A percentile compares a stretch with the other conserved stretches of the same genome.
Evolutionary conservation across 1,140 invertebrate genomes (phyloP).

Genomic region (Chironomus striatipennis): DNA sequence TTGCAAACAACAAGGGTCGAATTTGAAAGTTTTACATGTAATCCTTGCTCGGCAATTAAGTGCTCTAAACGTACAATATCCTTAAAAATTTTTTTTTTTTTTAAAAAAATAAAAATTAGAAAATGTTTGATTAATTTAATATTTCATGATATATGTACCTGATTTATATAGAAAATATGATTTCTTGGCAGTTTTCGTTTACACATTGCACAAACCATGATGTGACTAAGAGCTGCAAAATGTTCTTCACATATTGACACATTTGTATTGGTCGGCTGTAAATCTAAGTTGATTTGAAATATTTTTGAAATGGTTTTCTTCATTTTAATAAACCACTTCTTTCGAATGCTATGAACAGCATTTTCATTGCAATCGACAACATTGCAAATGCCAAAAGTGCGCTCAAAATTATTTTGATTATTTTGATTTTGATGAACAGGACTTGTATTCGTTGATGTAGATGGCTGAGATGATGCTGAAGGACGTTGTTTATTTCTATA

Average conservation of each 20-base stretch:
- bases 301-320: constrained; percentile 59
- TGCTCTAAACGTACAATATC: constrained; percentile 60
- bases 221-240: constrained; percentile 54
- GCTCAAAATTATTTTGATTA: constrained; percentile 24
- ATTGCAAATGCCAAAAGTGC: constrained; percentile 43
- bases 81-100: constrained; percentile 41
- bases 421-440: constrained; percentile 18
- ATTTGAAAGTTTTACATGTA: constrained; percentile 51
- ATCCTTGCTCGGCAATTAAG: constrained; percentile 50
- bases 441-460: constrained; percentile 20
- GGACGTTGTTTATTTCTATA: constrained; percentile 45
- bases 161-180: constrained; percentile 54
- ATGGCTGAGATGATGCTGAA: constrained; percentile 34
- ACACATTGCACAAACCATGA: constrained; percentile 65
- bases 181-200: constrained; percentile 61
- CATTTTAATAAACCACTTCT: constrained; percentile 70
- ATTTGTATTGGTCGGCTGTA: constrained; percentile 37
- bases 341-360: constrained; percentile 58
- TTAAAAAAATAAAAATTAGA: too few relatives aligned
- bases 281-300: constrained; percentile 36
- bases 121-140: too few relatives aligned
- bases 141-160: too few relatives aligned
- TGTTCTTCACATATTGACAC: constrained; percentile 54
- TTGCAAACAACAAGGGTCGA: constrained; percentile 62
- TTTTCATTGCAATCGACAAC: constrained; percentile 51